Percentiles rank a stretch among this genome's conserved stretches.
These are phyloP conservation scores for Pomatorhinus ruficollis DNA, from an alignment of 2,113 vertebrate genomes.

Conservation along the genomic window DNA sequence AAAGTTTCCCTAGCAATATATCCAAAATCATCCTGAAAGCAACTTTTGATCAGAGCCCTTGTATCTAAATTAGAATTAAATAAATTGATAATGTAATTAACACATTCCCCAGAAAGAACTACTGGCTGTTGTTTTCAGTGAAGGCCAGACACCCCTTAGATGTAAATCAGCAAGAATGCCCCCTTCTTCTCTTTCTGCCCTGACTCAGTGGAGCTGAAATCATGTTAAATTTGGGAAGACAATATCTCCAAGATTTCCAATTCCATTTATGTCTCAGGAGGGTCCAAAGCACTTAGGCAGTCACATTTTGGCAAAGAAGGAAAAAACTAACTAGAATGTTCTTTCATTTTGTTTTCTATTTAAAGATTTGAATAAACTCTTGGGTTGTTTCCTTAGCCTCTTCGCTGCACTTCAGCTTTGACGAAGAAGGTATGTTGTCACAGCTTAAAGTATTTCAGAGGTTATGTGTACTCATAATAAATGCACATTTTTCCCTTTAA, in stretches of 20 bases:
- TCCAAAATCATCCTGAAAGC: background rate
- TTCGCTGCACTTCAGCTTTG: background rate
- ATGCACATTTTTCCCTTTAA: slow-evolving; percentile 27
- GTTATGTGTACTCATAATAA: slow-evolving; percentile 10
- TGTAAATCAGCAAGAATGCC: background rate
- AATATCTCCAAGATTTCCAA: background rate
- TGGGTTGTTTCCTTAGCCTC: background rate
- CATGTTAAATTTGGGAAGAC: background rate
- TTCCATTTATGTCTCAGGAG: background rate
- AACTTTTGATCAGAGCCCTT: background rate
- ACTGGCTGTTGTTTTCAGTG: background rate
- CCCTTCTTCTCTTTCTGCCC: background rate
- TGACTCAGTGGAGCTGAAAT: background rate
- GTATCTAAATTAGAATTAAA: background rate
- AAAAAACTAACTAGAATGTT: background rate
- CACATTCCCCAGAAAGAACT: background rate
- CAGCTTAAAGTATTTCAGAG: slow-evolving; percentile 24
- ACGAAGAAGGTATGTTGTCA: background rate
- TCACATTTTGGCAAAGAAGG: background rate
- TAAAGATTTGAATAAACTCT: background rate
- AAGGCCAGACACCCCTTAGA: background rate
- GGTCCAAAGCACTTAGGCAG: background rate
- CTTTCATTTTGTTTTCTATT: background rate
- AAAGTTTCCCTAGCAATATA: background rate
- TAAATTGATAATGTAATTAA: background rate